phyloP scores from a whole-genome alignment of 2,888 invertebrate genomes.

The Charanyca ferruginea region DNA sequence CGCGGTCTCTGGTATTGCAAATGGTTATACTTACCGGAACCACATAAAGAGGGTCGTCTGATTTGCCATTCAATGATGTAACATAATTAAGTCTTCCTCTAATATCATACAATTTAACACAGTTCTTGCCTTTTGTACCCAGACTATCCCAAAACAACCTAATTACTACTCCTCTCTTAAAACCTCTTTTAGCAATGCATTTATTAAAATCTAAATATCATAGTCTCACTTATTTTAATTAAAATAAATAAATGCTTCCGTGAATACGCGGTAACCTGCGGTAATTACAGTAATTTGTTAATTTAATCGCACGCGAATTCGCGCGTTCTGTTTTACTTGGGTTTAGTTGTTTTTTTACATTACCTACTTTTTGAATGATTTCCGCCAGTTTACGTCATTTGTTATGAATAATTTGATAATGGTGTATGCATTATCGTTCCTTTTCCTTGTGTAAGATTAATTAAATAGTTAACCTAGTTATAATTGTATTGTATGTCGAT shows the following conservation, averaged over 20 bases:
- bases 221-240: constrained; percentile 45
- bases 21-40: too few species aligned
- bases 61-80: too few species aligned
- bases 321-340: constrained; percentile 66
- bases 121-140: too few species aligned
- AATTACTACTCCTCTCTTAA: too few species aligned
- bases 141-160: too few species aligned
- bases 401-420: background rate
- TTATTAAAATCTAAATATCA: background rate
- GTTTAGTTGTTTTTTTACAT: constrained; percentile 41
- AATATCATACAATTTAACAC: too few species aligned
- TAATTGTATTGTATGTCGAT: too few species aligned
- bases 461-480: background rate
- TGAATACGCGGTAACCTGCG: constrained; percentile 64
- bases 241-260: constrained; percentile 57
- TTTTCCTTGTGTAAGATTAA: constrained; percentile 2
- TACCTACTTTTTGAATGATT: constrained; percentile 16
- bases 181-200: background rate
- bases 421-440: background rate
- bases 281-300: constrained; percentile 68
- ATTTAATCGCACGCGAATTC: constrained; percentile 72
- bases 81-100: too few species aligned
- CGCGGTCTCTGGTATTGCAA: too few species aligned
- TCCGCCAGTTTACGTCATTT: constrained; percentile 19
- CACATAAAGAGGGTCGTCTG: too few species aligned